These are phyloP conservation scores for Pitangus sulphuratus DNA, from an alignment of 2,797 vertebrate species.

Conservation along the genomic window DNA sequence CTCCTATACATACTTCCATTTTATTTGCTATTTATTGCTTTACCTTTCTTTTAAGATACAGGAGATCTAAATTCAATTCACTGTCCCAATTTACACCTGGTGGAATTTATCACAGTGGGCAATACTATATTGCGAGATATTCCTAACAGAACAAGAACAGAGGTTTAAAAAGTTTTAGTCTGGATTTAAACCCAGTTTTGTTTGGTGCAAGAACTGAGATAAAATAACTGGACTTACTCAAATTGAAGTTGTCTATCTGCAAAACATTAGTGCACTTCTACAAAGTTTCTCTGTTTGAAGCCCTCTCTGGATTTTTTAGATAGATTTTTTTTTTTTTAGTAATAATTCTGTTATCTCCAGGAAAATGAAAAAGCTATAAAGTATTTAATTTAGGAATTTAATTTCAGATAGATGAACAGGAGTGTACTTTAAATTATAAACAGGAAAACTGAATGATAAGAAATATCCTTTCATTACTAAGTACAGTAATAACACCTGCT, in stretches of 20 bases:
- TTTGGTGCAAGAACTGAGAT: not conserved
- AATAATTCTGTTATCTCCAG: constrained; percentile 18
- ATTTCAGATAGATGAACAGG: constrained; percentile 42
- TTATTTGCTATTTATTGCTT: not conserved
- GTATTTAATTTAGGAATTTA: constrained; percentile 58
- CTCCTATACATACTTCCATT: not conserved
- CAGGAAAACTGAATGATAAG: constrained; percentile 53
- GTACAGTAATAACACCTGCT: constrained; percentile 41
- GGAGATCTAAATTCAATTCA: not conserved
- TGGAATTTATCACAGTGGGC: not conserved
- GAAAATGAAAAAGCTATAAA: constrained; percentile 34
- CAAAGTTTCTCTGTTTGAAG: not conserved
- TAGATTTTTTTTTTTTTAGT: not conserved
- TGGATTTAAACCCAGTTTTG: not conserved
- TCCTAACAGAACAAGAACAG: not conserved
- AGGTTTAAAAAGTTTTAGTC: not conserved
- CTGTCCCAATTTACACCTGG: not conserved
- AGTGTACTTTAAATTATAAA: constrained; percentile 58
- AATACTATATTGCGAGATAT: not conserved
- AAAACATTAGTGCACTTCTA: not conserved
- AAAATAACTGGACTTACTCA: not conserved
- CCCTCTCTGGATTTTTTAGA: not conserved
- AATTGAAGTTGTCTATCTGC: not conserved
- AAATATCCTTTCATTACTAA: constrained; percentile 67
- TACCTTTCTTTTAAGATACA: not conserved